phyloP scores from a whole-genome alignment of 1,140 invertebrate genomes.

The Neuroterus valhalla region DNA sequence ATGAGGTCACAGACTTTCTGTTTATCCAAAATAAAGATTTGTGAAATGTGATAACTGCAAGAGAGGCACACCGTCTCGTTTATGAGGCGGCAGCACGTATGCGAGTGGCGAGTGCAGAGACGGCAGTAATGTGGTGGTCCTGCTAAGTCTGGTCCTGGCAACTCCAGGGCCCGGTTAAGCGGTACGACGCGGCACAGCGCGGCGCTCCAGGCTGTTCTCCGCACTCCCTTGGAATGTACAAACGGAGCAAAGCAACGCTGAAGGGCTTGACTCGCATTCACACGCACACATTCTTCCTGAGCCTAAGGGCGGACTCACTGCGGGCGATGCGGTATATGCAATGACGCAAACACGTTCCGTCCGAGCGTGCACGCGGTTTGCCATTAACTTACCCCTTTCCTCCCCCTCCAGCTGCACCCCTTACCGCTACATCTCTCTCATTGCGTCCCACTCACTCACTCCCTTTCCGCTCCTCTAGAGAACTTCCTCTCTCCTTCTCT shows the following conservation, averaged over 20 bases:
- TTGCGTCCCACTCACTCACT: conserved; percentile 15
- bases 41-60: neutral
- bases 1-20: too few relatives aligned
- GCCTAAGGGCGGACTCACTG: conserved; percentile 39
- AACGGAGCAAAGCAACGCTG: conserved; percentile 62
- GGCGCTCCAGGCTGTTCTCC: conserved; percentile 51
- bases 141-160: conserved; percentile 41
- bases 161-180: conserved; percentile 42
- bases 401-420: neutral
- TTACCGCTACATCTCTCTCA: neutral
- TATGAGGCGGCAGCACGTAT: neutral
- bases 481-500: conserved; percentile 18
- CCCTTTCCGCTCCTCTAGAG: neutral
- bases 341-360: conserved; percentile 51
- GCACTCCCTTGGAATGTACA: conserved; percentile 60
- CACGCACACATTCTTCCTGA: conserved; percentile 44
- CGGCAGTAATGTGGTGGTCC: conserved; percentile 30
- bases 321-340: conserved; percentile 48
- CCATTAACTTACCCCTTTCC: conserved; percentile 5
- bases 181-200: too few relatives aligned
- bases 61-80: neutral
- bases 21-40: neutral
- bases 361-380: conserved; percentile 31
- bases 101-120: neutral
- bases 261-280: conserved; percentile 50